Base-by-base conservation (phyloP, 2,797 vertebrate genomes). In the Sarcophilus harrisii region DNA sequence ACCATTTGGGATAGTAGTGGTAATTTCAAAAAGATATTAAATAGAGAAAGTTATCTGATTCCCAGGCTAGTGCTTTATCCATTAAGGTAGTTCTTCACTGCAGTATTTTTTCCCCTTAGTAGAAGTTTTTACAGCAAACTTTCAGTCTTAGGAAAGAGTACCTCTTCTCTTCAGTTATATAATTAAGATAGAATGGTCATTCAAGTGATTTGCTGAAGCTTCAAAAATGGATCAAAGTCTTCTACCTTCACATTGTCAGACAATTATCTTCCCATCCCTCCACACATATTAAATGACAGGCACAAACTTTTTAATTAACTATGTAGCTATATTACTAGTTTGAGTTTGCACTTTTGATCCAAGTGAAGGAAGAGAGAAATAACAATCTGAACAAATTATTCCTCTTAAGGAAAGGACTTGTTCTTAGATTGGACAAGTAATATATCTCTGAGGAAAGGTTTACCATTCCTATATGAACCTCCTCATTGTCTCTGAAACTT, bases 251-350 rank as follows among this genome's bases (percentile, higher is more conserved):
- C 24, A 93, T 21, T 90, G 49, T 91, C 59, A 89, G 94, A 57
- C 29, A 96, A 90, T 96, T 96, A 73, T 91, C 54, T 10, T 54
- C 6, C 54, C 9, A 54, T 94, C 92, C 57, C 4, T 0, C 38
- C 6, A 4, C 10, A 81, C 96, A 95, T 94, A 97, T 93, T 96
- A 94, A 93, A 73, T 93, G 81, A 94, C 96, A 96, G 62, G 95
- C 96, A 96, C 62, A 94, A 98, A 96, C 92, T 95, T 24, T 97
- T 97, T 95, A 96, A 96, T 97, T 97, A 73, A 58, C 30, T 92
- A 30, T 93, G 38, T 89, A 94, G 73, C 90, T 92, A 52, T 89
- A 91, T 14, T 58, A 93, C 14, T 92, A 58, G 95, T 91, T 94
- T 96, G 81, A 32, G 54, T 90, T 93, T 94, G 91, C 95, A 96